Evolutionary conservation across 2,113 vertebrate genomes (phyloP).

Genomic region (Deroptyus accipitrinus): DNA sequence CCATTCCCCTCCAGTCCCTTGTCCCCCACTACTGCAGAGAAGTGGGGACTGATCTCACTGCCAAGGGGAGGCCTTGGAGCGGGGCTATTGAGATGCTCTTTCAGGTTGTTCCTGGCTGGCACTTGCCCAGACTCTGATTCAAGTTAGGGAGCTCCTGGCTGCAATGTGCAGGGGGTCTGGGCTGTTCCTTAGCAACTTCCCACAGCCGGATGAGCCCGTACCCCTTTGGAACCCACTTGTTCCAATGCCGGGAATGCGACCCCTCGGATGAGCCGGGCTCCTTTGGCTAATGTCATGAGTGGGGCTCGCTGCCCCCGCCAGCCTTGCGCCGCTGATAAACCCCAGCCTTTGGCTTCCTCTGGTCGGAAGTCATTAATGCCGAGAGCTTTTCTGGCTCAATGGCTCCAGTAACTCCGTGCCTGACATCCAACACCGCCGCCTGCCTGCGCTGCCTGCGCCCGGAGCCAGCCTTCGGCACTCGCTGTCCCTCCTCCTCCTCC

Average conservation of each 20-base stretch:
- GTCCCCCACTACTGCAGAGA: not conserved
- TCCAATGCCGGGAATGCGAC: accelerated
- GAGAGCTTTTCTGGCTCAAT: slow-evolving; percentile 52
- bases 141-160: not conserved
- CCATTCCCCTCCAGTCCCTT: not conserved
- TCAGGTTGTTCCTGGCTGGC: not conserved
- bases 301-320: not conserved
- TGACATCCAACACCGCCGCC: not conserved
- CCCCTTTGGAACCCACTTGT: not conserved
- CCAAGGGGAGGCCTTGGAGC: not conserved
- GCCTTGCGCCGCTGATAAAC: not conserved
- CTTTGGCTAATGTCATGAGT: not conserved
- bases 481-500: not conserved
- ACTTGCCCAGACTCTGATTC: accelerated
- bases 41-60: accelerated
- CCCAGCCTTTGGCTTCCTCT: slow-evolving; percentile 3
- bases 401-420: not conserved
- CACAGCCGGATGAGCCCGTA: accelerated
- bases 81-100: not conserved
- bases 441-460: not conserved
- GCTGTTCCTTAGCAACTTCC: not conserved
- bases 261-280: accelerated
- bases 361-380: slow-evolving; percentile 62
- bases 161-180: not conserved
- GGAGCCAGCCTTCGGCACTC: not conserved